Conservation (phyloP, 2,888 invertebrate species). For the Podabrus alpinus region DNA sequence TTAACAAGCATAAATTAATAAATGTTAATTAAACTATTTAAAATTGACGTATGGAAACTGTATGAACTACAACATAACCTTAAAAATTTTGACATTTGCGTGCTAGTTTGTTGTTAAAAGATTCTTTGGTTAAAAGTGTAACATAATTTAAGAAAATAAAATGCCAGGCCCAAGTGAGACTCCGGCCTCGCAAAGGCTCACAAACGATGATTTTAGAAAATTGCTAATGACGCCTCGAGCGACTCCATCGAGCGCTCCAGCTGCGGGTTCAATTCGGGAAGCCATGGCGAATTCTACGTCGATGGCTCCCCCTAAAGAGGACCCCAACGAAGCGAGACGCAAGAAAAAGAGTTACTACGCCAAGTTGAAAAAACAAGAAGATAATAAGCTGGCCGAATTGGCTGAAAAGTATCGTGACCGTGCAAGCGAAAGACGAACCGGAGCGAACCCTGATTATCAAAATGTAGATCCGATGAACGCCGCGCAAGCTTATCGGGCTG, state of each 20-base stretch:
- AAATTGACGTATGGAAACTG: too few species aligned
- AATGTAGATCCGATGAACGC: slow-evolving; percentile 84
- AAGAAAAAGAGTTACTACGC: slow-evolving; percentile 97
- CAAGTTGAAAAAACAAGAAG: slow-evolving; percentile 90
- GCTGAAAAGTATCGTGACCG: slow-evolving; percentile 92
- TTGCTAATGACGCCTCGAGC: slow-evolving; percentile 92
- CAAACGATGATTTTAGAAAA: slow-evolving; percentile 97
- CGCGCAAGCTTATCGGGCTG: slow-evolving; percentile 75
- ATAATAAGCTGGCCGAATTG: slow-evolving; percentile 90
- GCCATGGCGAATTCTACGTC: slow-evolving; percentile 64
- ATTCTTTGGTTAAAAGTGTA: too few species aligned
- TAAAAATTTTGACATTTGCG: slow-evolving; percentile 52
- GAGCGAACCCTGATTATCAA: slow-evolving; percentile 78
- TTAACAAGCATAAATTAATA: too few species aligned
- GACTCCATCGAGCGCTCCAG: slow-evolving; percentile 65
- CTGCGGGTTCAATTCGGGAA: slow-evolving; percentile 68
- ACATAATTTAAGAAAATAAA: slow-evolving; percentile 34
- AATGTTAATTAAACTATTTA: too few species aligned
- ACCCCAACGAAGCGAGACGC: slow-evolving; percentile 81
- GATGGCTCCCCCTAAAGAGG: slow-evolving; percentile 60
- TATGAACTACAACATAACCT: background rate
- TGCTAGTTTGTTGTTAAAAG: slow-evolving; percentile 25
- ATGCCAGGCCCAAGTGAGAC: slow-evolving; percentile 63
- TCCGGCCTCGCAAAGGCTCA: slow-evolving; percentile 78
- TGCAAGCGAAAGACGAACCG: slow-evolving; percentile 89